phyloP scores from a whole-genome alignment of 2,113 vertebrate species.

The Phrynocephalus versicolor region DNA sequence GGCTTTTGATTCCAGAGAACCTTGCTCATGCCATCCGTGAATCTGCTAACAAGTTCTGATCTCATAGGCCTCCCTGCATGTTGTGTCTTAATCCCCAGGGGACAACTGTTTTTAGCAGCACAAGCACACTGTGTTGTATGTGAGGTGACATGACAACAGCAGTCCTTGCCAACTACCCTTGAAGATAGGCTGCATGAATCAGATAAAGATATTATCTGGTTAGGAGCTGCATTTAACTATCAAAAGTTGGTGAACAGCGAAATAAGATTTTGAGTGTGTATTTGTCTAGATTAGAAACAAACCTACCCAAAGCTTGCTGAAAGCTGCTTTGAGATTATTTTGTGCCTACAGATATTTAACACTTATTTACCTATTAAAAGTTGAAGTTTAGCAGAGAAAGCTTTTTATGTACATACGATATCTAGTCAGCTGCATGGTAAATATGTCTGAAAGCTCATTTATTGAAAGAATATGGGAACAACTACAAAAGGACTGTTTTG shows the following conservation, averaged over 20 bases:
- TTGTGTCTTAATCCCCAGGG: slow-evolving; percentile 49
- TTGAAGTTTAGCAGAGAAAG: no score
- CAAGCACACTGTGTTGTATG: slow-evolving; percentile 30
- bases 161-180: slow-evolving; percentile 30
- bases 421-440: no score
- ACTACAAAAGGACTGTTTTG: no score
- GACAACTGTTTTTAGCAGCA: slow-evolving; percentile 57
- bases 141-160: slow-evolving; percentile 48
- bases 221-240: accelerated
- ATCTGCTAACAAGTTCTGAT: neutral
- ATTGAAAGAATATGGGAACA: no score
- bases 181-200: neutral
- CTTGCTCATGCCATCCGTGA: slow-evolving; percentile 21
- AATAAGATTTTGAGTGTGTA: neutral
- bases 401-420: neutral
- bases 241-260: neutral
- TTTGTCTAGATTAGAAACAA: neutral
- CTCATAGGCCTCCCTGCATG: slow-evolving; percentile 28
- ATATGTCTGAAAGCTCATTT: neutral
- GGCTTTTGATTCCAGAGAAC: neutral
- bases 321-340: neutral
- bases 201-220: neutral
- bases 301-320: accelerated
- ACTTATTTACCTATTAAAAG: neutral
- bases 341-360: neutral